Evolutionary conservation across 30 jellyfish, hydroid and myxozoan species (phyloP), one percentile per base, ranked within the genome.

Genomic region (Morbakka virulenta): DNA sequence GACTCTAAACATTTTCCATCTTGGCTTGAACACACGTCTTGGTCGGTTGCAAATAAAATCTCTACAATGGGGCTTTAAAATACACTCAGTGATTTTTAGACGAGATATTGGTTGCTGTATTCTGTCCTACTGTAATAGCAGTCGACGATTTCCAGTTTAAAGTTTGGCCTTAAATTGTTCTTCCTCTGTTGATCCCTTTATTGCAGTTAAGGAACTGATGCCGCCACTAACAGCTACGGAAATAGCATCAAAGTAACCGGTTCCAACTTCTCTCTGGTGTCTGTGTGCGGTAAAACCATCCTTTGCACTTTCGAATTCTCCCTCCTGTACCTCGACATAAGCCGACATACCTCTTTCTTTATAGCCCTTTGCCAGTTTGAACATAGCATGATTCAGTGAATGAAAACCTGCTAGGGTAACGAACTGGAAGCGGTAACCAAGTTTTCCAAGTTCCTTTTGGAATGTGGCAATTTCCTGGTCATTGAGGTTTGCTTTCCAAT

Each of bases 371-470:
- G 98, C 98, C 47, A 91, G 57, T 52, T 83, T 91, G 76, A 91
- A 91, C 98, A 91, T 91, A 22, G 96, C 98, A 50, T 78, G 96
- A 51, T 91, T 91, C 67, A 91, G 28, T 9, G 91, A 84, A 62
- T 91, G 98, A 62, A 91, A 91, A 4, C 98, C 98, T n/a, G 98
- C 98, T 70, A 91, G 72, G 2, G 98, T 84, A 65, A 91, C 89
- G 66, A 91, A 91, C 69, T 91, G 98, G 72, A 84, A 91, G 21
- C 95, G 74, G 87, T 84, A 91, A 13, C 98, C 98, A 27, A 79
- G 87, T 76, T 84, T 91, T 36, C 96, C 98, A 20, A 91, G 77
- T 41, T 91, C 96, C 50, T 81, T 67, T 62, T 91, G 98, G 67
- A 91, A 91, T 24, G 69, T 67, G 30, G 69, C 80, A 36, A 92